Conservation (phyloP, 2,113 vertebrate species). For the Caracal caracal region DNA sequence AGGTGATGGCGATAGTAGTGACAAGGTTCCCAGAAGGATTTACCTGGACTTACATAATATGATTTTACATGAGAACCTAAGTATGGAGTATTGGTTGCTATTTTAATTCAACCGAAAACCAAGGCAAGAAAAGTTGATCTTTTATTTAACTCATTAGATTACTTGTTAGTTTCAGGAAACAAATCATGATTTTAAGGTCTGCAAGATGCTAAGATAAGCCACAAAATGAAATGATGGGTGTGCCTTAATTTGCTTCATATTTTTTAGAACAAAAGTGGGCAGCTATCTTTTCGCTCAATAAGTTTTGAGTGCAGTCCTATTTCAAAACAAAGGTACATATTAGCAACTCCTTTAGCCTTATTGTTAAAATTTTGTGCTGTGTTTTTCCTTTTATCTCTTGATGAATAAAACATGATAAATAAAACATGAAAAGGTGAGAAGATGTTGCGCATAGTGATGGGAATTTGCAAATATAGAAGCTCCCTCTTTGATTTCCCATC, state of each 20-base stretch:
- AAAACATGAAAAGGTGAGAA: not conserved
- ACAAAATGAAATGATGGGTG: not conserved
- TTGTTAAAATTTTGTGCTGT: not conserved
- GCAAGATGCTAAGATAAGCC: not conserved
- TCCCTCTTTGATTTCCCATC: not conserved
- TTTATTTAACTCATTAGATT: not conserved
- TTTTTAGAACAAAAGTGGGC: not conserved
- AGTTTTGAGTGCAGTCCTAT: not conserved
- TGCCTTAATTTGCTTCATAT: not conserved
- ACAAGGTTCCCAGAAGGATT: not conserved
- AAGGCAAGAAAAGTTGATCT: not conserved
- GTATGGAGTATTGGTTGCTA: not conserved
- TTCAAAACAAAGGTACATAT: not conserved
- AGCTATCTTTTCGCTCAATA: not conserved
- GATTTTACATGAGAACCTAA: not conserved
- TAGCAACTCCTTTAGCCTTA: not conserved
- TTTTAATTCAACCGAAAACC: slow-evolving; percentile 14
- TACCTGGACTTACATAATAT: not conserved
- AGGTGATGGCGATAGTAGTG: not conserved
- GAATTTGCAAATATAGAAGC: not conserved
- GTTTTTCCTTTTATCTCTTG: slow-evolving; percentile 19
- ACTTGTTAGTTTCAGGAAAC: not conserved
- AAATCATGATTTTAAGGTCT: not conserved
- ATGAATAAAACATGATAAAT: slow-evolving; percentile 54
- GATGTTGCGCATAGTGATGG: not conserved